Percentiles rank a stretch among this genome's conserved stretches.
Evolutionary conservation across 2,113 vertebrate genomes (phyloP).

Genomic region (Ctenodactylus gundi): DNA sequence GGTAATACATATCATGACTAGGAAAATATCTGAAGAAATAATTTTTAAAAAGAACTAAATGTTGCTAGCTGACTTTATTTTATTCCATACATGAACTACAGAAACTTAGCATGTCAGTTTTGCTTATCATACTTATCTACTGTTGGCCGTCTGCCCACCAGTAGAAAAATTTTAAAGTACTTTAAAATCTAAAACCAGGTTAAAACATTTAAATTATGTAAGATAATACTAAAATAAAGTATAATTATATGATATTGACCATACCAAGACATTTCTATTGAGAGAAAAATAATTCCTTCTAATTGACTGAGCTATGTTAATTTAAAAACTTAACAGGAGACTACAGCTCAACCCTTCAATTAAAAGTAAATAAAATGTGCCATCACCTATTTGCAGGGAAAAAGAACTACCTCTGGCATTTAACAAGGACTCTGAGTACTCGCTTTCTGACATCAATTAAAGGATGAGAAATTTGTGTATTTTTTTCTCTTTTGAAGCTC

Average conservation of each 20-base stretch:
- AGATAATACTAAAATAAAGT: not conserved
- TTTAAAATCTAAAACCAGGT: not conserved
- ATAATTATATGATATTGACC: not conserved
- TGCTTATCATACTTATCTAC: slow-evolving; percentile 46
- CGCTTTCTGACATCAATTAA: slow-evolving; percentile 27
- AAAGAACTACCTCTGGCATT: slow-evolving; percentile 12
- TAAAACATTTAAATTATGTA: slow-evolving; percentile 14
- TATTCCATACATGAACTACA: slow-evolving; percentile 9
- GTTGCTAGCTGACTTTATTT: slow-evolving; percentile 31
- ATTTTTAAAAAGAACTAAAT: slow-evolving; percentile 26
- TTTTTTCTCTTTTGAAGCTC: slow-evolving; percentile 40
- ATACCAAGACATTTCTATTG: slow-evolving; percentile 27
- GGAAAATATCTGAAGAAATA: slow-evolving; percentile 36
- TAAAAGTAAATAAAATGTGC: slow-evolving; percentile 35
- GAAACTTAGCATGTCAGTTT: not conserved
- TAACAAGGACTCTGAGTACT: not conserved
- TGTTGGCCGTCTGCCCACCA: not conserved
- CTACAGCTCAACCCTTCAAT: not conserved
- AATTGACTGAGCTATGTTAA: not conserved
- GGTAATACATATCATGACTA: not conserved
- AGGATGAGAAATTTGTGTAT: not conserved
- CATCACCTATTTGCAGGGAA: not conserved
- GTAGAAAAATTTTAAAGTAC: slow-evolving; percentile 31
- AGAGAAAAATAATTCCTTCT: slow-evolving; percentile 27
- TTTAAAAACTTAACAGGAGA: slow-evolving; percentile 9